Evolutionary conservation across 2,113 vertebrate genomes (phyloP).

Genomic region (Nansenia antarctica): DNA sequence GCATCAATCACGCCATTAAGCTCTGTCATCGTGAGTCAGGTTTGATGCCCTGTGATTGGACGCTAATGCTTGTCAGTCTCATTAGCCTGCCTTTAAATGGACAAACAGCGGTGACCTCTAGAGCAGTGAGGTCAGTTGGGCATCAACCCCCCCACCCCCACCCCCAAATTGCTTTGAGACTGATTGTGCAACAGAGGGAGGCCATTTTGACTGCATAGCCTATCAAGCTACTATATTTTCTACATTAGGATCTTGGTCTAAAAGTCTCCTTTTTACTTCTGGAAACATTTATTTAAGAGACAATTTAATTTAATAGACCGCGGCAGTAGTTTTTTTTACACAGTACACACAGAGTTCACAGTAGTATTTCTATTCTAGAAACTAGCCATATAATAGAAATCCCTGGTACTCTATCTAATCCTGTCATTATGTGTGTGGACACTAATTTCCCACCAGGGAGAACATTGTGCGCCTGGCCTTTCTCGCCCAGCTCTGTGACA

Average conservation of each 20-base stretch:
- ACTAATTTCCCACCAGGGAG: conserved; percentile 64
- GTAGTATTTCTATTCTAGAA: not conserved
- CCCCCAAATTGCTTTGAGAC: not conserved
- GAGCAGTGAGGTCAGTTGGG: conserved; percentile 29
- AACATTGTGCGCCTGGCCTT: conserved; percentile 41
- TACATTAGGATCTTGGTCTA: no score
- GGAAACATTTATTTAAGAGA: no score
- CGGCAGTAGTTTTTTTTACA: no score
- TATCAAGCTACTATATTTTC: no score
- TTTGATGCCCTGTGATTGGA: conserved; percentile 49
- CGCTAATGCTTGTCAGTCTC: conserved; percentile 26
- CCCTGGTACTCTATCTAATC: conserved; percentile 43
- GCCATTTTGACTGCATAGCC: no score
- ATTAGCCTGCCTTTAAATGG: conserved; percentile 26
- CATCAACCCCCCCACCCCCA: not conserved
- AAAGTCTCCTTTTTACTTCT: no score
- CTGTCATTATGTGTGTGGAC: conserved; percentile 63
- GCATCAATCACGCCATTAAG: conserved; percentile 50
- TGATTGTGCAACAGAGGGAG: conserved; percentile 6
- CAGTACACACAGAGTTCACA: not conserved
- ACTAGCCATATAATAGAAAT: conserved; percentile 32
- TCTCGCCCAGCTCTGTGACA: conserved; percentile 32
- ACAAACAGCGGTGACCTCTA: conserved; percentile 26
- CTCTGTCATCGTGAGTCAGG: conserved; percentile 44
- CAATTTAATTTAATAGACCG: no score